A percentile compares a stretch with the other conserved stretches of the same genome.
Conservation (phyloP, 2,113 vertebrate genomes). For the Hypocryptadius cinnamomeus region DNA sequence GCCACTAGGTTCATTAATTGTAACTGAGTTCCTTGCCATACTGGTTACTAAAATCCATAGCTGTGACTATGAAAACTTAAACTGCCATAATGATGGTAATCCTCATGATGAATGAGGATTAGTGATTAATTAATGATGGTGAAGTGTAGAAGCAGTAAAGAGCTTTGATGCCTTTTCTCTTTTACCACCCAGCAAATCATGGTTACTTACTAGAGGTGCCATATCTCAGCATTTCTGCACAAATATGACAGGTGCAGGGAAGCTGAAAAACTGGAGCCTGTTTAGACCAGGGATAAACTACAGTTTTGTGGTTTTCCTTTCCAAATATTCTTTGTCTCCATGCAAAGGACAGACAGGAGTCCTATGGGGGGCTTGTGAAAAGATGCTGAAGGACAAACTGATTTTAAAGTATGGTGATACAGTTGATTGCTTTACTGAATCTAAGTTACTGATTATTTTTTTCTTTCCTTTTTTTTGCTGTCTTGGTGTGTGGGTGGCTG, state of each 20-base stretch:
- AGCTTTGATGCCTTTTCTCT: not conserved
- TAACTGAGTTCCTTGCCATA: not conserved
- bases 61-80: not conserved
- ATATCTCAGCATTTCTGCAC: not conserved
- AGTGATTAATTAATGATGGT: not conserved
- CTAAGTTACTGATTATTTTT: not conserved
- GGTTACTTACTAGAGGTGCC: not conserved
- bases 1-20: not conserved
- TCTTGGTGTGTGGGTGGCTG: not conserved
- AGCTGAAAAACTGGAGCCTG: not conserved
- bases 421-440: not conserved
- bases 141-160: not conserved
- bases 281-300: not conserved
- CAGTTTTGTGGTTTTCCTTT: not conserved
- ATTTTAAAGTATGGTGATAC: not conserved
- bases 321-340: not conserved
- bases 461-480: too few relatives aligned
- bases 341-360: not conserved
- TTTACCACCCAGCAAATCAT: not conserved
- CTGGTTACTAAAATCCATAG: not conserved
- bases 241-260: not conserved
- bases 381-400: not conserved
- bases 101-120: not conserved
- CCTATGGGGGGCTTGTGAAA: accelerated
- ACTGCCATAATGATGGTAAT: not conserved